phyloP scores from a whole-genome alignment of 2,113 vertebrate genomes.

The Epinephelus cyanopodus region DNA sequence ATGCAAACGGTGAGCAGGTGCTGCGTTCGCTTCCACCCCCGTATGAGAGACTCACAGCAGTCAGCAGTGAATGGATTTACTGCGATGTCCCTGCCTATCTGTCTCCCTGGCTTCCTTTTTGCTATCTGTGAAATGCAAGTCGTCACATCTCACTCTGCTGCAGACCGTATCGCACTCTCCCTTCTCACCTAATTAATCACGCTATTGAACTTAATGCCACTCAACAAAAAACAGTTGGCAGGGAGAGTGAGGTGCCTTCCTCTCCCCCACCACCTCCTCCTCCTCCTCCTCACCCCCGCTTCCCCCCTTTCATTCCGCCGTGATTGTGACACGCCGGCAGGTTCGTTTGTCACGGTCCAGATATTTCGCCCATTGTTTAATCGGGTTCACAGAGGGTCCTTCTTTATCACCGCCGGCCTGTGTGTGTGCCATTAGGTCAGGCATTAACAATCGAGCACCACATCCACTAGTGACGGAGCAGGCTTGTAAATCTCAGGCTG shows the following conservation, averaged over 20 bases:
- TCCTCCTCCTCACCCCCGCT: background rate
- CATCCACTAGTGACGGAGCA: slow-evolving; percentile 14
- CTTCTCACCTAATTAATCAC: slow-evolving; percentile 77
- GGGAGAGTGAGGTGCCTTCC: background rate
- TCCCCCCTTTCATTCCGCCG: background rate
- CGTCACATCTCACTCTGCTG: slow-evolving; percentile 58
- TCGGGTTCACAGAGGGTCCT: slow-evolving; percentile 21
- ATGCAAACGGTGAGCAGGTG: slow-evolving; percentile 56
- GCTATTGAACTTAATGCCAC: slow-evolving; percentile 65
- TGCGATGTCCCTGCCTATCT: slow-evolving; percentile 34
- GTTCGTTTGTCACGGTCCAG: slow-evolving; percentile 19
- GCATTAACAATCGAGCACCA: slow-evolving; percentile 29
- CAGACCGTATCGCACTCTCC: slow-evolving; percentile 64
- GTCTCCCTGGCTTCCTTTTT: slow-evolving; percentile 1
- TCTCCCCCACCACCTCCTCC: background rate
- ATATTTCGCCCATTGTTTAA: slow-evolving; percentile 45
- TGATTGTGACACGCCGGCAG: background rate
- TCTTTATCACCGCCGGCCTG: slow-evolving; percentile 45
- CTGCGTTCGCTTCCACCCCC: slow-evolving; percentile 51
- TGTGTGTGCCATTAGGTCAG: slow-evolving; percentile 43
- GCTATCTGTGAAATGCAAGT: slow-evolving; percentile 54
- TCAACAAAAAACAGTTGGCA: slow-evolving; percentile 55
- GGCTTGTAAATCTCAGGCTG: slow-evolving; percentile 57
- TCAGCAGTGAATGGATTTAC: slow-evolving; percentile 42
- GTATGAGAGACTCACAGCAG: slow-evolving; percentile 45